A percentile compares a stretch with the other conserved stretches of the same genome.
These are phyloP conservation scores for Siniperca obscura DNA, from an alignment of 2,797 vertebrate genomes.

Conservation along the genomic window DNA sequence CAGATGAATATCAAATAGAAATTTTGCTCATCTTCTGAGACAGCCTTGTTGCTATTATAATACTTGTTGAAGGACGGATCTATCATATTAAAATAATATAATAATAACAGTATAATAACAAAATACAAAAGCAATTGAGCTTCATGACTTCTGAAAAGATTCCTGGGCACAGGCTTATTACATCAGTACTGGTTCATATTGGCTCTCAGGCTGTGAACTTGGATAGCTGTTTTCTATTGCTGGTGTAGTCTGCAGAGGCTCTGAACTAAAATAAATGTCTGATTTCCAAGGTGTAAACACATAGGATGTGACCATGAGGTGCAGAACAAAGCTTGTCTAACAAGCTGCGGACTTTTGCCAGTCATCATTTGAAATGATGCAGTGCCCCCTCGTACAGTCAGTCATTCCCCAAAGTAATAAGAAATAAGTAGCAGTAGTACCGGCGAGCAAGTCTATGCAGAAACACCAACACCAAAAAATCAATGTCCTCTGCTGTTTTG, in stretches of 20 bases:
- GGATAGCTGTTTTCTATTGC: background rate
- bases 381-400: background rate
- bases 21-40: background rate
- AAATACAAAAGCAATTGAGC: background rate
- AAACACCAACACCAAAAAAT: background rate
- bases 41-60: background rate
- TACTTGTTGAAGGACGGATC: background rate
- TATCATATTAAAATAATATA: background rate
- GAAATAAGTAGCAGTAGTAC: background rate
- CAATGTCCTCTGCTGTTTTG: background rate
- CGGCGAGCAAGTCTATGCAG: background rate
- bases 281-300: background rate
- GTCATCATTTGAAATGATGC: background rate
- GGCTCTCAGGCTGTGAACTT: background rate
- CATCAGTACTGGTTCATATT: background rate
- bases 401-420: background rate
- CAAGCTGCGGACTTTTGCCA: background rate
- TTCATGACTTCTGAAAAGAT: background rate
- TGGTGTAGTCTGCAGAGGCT: background rate
- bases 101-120: too few species aligned
- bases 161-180: background rate
- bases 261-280: background rate
- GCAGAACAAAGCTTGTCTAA: background rate
- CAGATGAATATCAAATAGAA: background rate
- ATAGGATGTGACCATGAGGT: background rate